phyloP scores from a whole-genome alignment of 2,113 vertebrate species.

The Candoia aspera region DNA sequence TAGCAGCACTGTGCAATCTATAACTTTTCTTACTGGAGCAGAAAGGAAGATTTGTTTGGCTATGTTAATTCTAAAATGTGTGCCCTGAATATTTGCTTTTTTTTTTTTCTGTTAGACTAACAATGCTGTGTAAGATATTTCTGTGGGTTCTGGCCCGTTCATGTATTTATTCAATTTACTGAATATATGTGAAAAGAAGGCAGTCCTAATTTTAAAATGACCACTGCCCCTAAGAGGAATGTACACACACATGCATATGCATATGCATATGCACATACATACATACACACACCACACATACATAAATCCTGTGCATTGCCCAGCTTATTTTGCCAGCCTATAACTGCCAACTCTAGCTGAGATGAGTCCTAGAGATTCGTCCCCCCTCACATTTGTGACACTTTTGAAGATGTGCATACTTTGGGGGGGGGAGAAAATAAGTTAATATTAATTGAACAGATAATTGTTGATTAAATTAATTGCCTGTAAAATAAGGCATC shows the following conservation, averaged over 20 bases:
- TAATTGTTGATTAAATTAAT: neutral
- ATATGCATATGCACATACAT: neutral
- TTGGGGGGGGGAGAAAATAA: neutral
- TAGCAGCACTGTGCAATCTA: fast-evolving
- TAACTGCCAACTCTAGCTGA: neutral
- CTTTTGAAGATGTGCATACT: neutral
- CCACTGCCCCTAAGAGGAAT: neutral
- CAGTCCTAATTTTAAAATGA: neutral
- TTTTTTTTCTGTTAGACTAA: neutral
- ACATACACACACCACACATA: neutral
- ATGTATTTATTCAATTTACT: neutral
- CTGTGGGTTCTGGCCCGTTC: neutral
- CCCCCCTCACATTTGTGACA: neutral
- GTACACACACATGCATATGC: too few species aligned
- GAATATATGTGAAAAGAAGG: neutral
- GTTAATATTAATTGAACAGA: neutral
- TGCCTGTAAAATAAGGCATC: neutral
- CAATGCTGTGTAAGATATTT: neutral
- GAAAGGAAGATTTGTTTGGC: neutral
- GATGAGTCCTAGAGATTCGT: neutral
- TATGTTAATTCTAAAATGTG: neutral
- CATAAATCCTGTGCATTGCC: neutral
- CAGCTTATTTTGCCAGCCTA: neutral
- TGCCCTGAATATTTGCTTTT: neutral
- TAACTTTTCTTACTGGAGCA: fast-evolving